phyloP scores from a whole-genome alignment of 2,888 invertebrate genomes.

The Mactromeris polynyma region DNA sequence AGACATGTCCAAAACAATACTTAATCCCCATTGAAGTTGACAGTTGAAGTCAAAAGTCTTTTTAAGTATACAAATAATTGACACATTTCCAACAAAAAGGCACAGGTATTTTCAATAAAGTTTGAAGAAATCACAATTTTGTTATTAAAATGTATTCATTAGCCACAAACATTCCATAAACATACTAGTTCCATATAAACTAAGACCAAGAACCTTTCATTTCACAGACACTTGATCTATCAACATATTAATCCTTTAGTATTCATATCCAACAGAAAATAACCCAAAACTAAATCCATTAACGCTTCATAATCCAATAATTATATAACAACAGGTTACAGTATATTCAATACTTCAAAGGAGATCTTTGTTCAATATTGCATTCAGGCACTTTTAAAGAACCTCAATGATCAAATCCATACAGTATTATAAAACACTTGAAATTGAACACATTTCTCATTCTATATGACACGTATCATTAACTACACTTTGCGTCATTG shows the following conservation, averaged over 20 bases:
- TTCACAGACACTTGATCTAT: not conserved
- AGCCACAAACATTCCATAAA: no score
- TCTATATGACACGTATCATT: conserved; percentile 13
- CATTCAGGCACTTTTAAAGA: not conserved
- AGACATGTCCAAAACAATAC: not conserved
- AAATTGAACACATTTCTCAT: conserved; percentile 36
- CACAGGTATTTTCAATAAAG: not conserved
- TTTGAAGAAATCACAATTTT: not conserved
- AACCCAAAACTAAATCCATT: not conserved
- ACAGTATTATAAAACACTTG: not conserved
- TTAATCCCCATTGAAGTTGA: not conserved
- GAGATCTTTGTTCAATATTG: not conserved
- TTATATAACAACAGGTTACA: no score
- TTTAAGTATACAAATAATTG: not conserved
- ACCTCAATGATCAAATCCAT: not conserved
- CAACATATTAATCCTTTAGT: not conserved
- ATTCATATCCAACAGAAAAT: not conserved
- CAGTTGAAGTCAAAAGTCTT: not conserved
- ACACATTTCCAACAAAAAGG: not conserved
- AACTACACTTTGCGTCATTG: conserved; percentile 56
- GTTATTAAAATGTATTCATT: no score
- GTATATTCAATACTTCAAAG: not conserved
- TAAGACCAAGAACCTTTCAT: not conserved
- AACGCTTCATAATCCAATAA: not conserved
- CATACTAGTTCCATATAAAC: no score